Evolutionary conservation across 2,113 vertebrate species (phyloP), one percentile per base, ranked within the genome.

Genomic region (Poeciliopsis prolifica): DNA sequence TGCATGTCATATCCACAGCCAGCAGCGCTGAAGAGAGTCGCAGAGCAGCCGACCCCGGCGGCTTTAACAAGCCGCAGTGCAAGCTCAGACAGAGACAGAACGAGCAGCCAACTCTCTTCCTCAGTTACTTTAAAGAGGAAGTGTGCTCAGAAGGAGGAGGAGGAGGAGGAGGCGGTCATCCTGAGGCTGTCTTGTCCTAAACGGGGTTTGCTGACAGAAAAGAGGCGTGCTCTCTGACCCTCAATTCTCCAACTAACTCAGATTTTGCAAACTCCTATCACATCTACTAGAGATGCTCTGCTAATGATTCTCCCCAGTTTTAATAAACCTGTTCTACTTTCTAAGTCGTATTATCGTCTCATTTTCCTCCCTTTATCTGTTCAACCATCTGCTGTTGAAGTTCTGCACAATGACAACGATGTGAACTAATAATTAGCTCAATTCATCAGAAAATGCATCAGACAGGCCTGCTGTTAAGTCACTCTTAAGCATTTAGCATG

Each of bases 91-190:
- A 15, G 22, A 64, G 51, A 61, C 60, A 68, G 31, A 30, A 37
- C 1, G 8, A 72, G 75, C 28, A 48, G 54, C 58, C 30, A 69
- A 75, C 42, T 2, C 62, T 72, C 62, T 61, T 79, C 73, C 77
- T 82, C 82, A 11, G 65, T 68, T 17, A 24, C 76, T 80, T 77
- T 82, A 83, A 86, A 90, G 87, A 74, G 89, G 91, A 90, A 89
- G 87, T 86, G 60, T 44, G 24, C 28, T 29, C 44, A 71, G 71
- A 15, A 65, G 61, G 74, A 86, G 77, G 79, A 81, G 83, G 84
- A 81, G 83, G 84, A 81, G 83, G 84, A 44, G 70, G 54, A 17
- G 9, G n/a, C 12, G 40, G 61, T 33, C 48, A 1, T 9, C 17
- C 54, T 65, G 42, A 13, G 26, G 31, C 48, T 61, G 31, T 74